Percentiles rank a stretch among this genome's conserved stretches.
Conservation (phyloP, 2,113 vertebrate genomes). For the Equus przewalskii region DNA sequence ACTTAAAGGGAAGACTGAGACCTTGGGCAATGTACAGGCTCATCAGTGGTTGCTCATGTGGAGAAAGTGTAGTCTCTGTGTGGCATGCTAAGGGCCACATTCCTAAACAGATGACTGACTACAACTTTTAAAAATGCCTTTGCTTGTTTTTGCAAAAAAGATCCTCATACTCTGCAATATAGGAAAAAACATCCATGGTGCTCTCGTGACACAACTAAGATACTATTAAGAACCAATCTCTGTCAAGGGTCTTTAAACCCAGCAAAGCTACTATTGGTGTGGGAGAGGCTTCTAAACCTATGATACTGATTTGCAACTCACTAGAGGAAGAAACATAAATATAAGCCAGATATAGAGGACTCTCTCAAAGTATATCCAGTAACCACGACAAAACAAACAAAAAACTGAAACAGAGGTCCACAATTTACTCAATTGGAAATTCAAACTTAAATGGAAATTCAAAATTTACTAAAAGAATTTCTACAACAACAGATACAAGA, state of each 20-base stretch:
- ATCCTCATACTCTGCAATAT: neutral
- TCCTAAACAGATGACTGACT: neutral
- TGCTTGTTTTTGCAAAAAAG: neutral
- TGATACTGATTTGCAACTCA: neutral
- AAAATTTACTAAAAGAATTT: neutral
- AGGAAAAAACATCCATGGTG: neutral
- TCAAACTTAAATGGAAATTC: neutral
- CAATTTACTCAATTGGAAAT: neutral
- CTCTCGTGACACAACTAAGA: neutral
- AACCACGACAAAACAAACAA: neutral
- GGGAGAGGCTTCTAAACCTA: neutral
- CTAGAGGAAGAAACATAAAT: neutral
- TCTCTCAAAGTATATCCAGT: neutral
- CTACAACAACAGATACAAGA: neutral
- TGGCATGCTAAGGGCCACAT: neutral
- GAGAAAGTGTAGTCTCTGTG: neutral
- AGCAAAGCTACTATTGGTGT: neutral
- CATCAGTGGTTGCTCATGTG: neutral
- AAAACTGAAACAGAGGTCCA: neutral
- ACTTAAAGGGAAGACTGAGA: neutral
- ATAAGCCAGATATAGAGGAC: neutral
- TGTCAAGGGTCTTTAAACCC: neutral
- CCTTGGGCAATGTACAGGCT: neutral
- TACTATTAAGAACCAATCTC: neutral
- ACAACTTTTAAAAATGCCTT: neutral